Conservation (phyloP, 2,797 vertebrate species). For the Sebastes reedi region DNA sequence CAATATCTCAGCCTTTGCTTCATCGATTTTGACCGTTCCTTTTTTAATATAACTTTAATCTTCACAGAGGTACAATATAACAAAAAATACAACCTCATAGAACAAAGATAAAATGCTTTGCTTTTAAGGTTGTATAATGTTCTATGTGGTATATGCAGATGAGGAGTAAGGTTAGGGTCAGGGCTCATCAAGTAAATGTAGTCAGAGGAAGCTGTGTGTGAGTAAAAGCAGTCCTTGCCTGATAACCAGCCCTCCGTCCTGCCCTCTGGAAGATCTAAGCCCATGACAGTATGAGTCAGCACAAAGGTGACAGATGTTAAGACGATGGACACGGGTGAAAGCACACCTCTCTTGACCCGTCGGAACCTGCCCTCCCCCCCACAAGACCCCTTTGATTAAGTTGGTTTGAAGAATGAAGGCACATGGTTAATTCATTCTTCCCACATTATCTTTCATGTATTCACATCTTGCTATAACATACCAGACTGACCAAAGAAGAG, state of each 20-base stretch:
- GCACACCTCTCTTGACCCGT: conserved; percentile 37
- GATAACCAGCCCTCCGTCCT: neutral
- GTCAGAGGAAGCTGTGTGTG: conserved; percentile 9
- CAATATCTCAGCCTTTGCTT: neutral
- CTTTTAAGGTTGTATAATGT: neutral
- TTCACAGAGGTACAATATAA: neutral
- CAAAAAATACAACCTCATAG: neutral
- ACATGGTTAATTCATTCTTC: conserved; percentile 73
- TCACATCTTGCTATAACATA: conserved; percentile 47
- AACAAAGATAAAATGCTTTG: neutral
- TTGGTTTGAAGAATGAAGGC: conserved; percentile 56
- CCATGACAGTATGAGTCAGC: conserved; percentile 51
- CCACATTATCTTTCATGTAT: conserved; percentile 71
- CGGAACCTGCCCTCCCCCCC: neutral
- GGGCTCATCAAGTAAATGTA: conserved; percentile 10
- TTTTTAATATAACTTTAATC: neutral
- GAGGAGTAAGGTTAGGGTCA: neutral
- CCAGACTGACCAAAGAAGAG: conserved; percentile 22
- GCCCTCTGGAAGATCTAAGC: conserved; percentile 34
- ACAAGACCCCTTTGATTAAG: conserved; percentile 57
- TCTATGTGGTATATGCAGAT: neutral
- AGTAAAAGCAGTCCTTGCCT: neutral
- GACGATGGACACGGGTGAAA: conserved; percentile 30
- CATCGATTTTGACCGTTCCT: neutral
- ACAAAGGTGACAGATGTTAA: conserved; percentile 49